Evolutionary conservation across 1,140 invertebrate species (phyloP).

Genomic region (Nymphalis io): DNA sequence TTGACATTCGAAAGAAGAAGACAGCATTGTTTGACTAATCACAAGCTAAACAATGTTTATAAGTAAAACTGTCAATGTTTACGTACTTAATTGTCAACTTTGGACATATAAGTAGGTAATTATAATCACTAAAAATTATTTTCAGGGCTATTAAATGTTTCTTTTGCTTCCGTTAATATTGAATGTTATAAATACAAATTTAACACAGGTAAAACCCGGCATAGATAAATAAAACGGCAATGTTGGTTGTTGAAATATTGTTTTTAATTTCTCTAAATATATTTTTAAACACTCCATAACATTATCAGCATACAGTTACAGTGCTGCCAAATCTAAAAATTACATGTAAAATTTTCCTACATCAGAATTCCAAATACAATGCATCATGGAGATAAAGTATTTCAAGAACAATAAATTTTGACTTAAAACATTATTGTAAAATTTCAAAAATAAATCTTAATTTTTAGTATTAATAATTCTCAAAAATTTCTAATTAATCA

Average conservation of each 20-base stretch:
- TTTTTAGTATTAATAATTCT: slow-evolving; percentile 22
- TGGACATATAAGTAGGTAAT: too few relatives aligned
- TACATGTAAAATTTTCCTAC: slow-evolving; percentile 24
- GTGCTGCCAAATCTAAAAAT: slow-evolving; percentile 39
- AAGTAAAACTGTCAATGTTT: too few relatives aligned
- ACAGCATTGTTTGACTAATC: too few relatives aligned
- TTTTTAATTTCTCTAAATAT: slow-evolving; percentile 62
- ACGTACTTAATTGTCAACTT: too few relatives aligned
- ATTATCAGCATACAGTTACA: slow-evolving; percentile 63
- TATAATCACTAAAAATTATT: too few relatives aligned
- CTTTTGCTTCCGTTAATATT: too few relatives aligned
- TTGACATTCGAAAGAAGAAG: too few relatives aligned
- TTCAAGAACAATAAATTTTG: slow-evolving; percentile 24
- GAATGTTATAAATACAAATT: too few relatives aligned
- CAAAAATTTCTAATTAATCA: slow-evolving; percentile 26
- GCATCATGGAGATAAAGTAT: slow-evolving; percentile 28
- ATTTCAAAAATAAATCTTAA: slow-evolving; percentile 36
- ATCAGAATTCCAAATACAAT: slow-evolving; percentile 28
- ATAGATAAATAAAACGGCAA: slow-evolving; percentile 44
- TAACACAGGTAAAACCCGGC: too few relatives aligned
- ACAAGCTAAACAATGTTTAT: too few relatives aligned
- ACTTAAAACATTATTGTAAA: slow-evolving; percentile 31
- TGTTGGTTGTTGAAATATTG: slow-evolving; percentile 67
- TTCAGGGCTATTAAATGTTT: too few relatives aligned
- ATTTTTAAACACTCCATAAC: slow-evolving; percentile 72